phyloP scores from a whole-genome alignment of 37 sponge, comb jelly and placozoan species.

The Crambe crambe region DNA sequence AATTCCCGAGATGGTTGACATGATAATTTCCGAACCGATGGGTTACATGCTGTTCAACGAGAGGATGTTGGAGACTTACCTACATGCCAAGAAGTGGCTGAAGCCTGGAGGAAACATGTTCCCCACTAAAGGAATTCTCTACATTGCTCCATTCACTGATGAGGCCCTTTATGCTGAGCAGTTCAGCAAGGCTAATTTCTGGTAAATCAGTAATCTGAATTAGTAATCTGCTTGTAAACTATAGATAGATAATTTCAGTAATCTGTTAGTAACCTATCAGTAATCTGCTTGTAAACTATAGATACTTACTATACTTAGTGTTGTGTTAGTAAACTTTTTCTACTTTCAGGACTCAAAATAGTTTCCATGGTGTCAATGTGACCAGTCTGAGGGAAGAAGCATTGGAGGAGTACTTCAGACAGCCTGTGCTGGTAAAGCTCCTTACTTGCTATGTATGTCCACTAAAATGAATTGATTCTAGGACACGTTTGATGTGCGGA shows the following conservation, averaged over 20 bases:
- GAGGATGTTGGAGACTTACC: constrained; percentile 94
- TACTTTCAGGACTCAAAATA: constrained; percentile 71
- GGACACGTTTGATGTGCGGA: constrained; percentile 93
- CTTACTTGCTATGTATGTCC: background rate
- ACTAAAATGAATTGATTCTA: background rate
- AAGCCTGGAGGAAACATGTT: constrained; percentile 93
- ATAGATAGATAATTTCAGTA: background rate
- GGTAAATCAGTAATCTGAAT: constrained; percentile 48
- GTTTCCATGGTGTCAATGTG: constrained; percentile 93
- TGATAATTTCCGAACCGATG: constrained; percentile 98
- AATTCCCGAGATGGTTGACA: constrained; percentile 92
- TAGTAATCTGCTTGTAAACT: background rate
- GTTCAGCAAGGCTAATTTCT: constrained; percentile 81
- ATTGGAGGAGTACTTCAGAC: constrained; percentile 89
- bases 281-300: no score
- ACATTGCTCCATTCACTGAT: constrained; percentile 93
- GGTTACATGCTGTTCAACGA: constrained; percentile 99
- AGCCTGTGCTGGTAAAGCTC: constrained; percentile 82
- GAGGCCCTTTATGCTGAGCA: constrained; percentile 92
- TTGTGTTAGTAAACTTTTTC: no score
- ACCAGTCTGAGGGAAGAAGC: constrained; percentile 70
- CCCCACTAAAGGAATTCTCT: constrained; percentile 89
- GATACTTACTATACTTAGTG: background rate
- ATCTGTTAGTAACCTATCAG: background rate
- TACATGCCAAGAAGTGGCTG: constrained; percentile 95